Base-by-base conservation (phyloP, 37 sponge, comb jelly and placozoan species). In the Oopsacas minuta region DNA sequence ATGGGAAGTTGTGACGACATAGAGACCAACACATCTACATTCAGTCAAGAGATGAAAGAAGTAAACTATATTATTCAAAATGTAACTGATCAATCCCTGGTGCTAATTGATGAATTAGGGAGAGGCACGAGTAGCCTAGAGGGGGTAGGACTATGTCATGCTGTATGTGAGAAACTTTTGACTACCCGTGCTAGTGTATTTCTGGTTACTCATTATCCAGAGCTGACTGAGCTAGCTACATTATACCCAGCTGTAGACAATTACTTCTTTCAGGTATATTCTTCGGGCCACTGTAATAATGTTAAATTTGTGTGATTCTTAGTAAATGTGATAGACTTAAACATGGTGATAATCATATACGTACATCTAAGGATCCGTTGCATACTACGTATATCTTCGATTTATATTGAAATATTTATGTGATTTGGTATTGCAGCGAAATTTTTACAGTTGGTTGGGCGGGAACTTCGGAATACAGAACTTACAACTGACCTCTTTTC, bases 1-100 rank as follows among this genome's bases (percentile, higher is more conserved):
- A 95, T 99, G 35, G 99, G 96, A 17, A 88, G 91, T 49, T 94
- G 94, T 85, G 96, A 95, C 85, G 96, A 95, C 81, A 93, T 99
- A 35, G 96, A 95, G 81, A 94, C 92, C 8, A 99, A 99, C 85
- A 89, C 96, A 3, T 99, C 99, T 0, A 92, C 99, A 53, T 99
- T 99, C 85, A 94, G 91, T 83, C 86, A 94, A 8, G 99, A 99
- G 92, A 95, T 94, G 53, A 46, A 38, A 52, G 85, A 84, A 36
- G 37, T 42, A 1, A 81, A 28, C 86, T 86, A 36, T 36, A 23
- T 35, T 1, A n/a, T 69, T 0, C 84, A 92, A 91, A 92, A 95
- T 85, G 87, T 90, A 1, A 53, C 83, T 35, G 81, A 84, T 36
- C 83, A 83, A 28, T 91, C 90, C 28, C 88, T 99, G 25, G 83